Percentiles rank a stretch among this genome's conserved stretches.
Conservation (phyloP, 2,797 vertebrate species). For the Petrocephalus sullivani region DNA sequence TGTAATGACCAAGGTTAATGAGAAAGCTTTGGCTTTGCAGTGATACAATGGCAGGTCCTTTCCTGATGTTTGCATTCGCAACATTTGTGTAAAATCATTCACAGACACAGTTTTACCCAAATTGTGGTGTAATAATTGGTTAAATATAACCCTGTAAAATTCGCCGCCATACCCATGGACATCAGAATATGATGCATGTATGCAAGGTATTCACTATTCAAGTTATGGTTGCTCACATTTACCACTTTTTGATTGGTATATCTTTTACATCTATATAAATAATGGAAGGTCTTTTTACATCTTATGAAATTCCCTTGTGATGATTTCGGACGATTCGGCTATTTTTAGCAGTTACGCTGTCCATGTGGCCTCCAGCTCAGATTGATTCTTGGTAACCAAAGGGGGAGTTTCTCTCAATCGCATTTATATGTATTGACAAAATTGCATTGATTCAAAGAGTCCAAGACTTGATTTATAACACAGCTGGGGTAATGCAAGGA, state of each 20-base stretch:
- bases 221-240: neutral
- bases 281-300: neutral
- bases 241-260: neutral
- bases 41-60: neutral
- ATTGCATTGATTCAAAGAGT: neutral
- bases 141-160: neutral
- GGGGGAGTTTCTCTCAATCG: neutral
- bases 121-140: neutral
- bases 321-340: neutral
- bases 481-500: neutral
- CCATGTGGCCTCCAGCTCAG: neutral
- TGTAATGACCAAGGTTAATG: neutral
- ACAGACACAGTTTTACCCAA: neutral
- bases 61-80: neutral
- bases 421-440: neutral
- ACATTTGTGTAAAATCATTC: neutral
- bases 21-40: neutral
- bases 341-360: neutral
- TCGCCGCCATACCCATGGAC: neutral
- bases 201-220: neutral
- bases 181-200: neutral
- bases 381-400: neutral
- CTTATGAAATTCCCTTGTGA: neutral
- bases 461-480: neutral
- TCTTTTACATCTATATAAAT: neutral